Percentiles rank a stretch among this genome's conserved stretches.
Evolutionary conservation across 2,797 vertebrate genomes (phyloP).

Genomic region (Salmo trutta): DNA sequence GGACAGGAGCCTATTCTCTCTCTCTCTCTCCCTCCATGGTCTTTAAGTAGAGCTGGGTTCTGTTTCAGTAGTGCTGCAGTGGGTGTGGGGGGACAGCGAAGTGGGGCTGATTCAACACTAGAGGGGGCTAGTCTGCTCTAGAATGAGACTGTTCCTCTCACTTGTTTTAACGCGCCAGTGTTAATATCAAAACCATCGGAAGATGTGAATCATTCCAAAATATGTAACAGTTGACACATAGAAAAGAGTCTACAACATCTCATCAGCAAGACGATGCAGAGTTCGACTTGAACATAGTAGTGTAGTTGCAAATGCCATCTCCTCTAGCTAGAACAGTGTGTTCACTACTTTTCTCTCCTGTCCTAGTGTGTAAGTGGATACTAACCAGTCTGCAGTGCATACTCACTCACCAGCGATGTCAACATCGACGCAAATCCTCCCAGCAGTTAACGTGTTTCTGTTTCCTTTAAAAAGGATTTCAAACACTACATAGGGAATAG

Average conservation of each 20-base stretch:
- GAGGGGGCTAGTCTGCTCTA: slow-evolving; percentile 8
- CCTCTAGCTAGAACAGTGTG: background rate
- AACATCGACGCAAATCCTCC: background rate
- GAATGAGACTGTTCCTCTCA: background rate
- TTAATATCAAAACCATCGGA: background rate
- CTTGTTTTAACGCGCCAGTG: background rate
- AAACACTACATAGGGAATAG: background rate
- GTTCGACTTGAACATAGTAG: background rate
- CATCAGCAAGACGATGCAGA: background rate
- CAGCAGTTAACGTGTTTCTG: background rate
- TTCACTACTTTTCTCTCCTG: background rate
- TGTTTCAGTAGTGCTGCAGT: background rate
- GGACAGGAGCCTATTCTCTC: background rate
- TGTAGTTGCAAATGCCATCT: background rate
- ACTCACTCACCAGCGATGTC: background rate
- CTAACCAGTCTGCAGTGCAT: background rate
- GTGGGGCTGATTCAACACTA: background rate
- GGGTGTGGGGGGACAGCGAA: background rate
- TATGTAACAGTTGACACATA: background rate
- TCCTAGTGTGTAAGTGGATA: background rate
- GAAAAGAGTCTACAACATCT: background rate
- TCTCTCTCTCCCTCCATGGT: background rate
- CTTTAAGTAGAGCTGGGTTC: background rate
- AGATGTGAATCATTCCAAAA: background rate
- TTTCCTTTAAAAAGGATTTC: too few relatives aligned